Evolutionary conservation across 2,888 invertebrate species (phyloP).

Genomic region (Drosophila barbarae): DNA sequence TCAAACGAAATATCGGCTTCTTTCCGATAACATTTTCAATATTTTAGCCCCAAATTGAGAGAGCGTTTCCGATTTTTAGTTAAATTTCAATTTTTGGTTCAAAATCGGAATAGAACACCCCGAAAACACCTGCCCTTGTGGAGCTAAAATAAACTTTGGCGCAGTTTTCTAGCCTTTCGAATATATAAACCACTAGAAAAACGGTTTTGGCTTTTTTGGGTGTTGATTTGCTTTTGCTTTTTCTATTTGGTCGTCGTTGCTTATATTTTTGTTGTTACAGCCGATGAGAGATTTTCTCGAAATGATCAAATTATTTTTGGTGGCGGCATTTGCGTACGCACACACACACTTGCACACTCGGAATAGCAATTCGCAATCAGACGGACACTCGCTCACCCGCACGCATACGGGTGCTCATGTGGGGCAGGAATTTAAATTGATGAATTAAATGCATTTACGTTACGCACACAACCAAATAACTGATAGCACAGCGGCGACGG

Average conservation of each 20-base stretch:
- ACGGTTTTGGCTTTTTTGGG: conserved; percentile 8
- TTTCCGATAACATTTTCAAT: conserved; percentile 5
- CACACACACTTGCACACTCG: conserved; percentile 14
- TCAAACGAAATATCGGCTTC: not conserved
- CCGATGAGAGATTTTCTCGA: conserved; percentile 28
- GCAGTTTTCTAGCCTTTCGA: conserved; percentile 29
- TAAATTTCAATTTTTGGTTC: not conserved
- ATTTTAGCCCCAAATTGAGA: not conserved
- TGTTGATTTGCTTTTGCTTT: conserved; percentile 14
- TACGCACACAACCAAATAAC: conserved; percentile 21
- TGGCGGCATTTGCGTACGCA: conserved; percentile 39
- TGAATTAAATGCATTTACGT: conserved; percentile 36
- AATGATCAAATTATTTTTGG: conserved; percentile 38
- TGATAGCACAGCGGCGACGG: conserved; percentile 14
- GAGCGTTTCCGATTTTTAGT: conserved; percentile 3
- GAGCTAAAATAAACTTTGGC: conserved; percentile 26
- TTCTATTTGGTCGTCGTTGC: not conserved
- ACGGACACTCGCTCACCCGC: conserved; percentile 24
- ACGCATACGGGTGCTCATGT: conserved; percentile 20
- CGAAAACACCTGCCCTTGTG: conserved; percentile 32
- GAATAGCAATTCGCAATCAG: conserved; percentile 27
- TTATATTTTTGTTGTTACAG: conserved; percentile 24
- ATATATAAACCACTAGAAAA: conserved; percentile 27
- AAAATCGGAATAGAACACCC: conserved; percentile 20
- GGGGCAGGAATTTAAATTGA: conserved; percentile 40